Evolutionary conservation across 2,797 vertebrate genomes (phyloP), one percentile per base, ranked within the genome.

Genomic region (Chloroceryle inda): DNA sequence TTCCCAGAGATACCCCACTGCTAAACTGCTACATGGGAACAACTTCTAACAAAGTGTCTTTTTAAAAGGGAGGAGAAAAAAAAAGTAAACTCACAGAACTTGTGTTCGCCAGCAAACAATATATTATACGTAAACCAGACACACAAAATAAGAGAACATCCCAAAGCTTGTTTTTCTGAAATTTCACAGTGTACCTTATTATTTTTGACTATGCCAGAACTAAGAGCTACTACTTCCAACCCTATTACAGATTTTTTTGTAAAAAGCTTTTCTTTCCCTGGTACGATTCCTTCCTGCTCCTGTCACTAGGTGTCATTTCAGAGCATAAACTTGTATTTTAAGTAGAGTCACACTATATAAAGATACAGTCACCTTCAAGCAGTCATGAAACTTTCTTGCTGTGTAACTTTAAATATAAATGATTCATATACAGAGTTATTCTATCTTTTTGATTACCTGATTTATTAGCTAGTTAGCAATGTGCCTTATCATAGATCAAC

Each of bases 71-170:
- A n/a, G 12, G 12, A 17, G 1, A 13, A 22, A 72, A 59, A 81
- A 27, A 55, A 33, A 38, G 68, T 55, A 71, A 89, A 74, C 38
- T 92, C 38, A 37, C 15, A 77, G 84, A 96, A 86, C 78, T 96
- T 97, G 78, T 90, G 94, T 95, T 97, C 92, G 95, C 92, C 80
- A 92, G 94, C 94, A 97, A 97, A 98, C 96, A 98, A 93, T 63
- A 96, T 21, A 71, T 90, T 96, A 99, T 99, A 99, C 98, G 91
- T 69, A 98, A 99, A 98, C 97, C 98, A 99, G 98, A 98, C 96
- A 92, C 45, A 74, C 79, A 84, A 97, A 89, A 82, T 82, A 93
- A 58, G 38, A 85, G 33, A 96, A 64, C 59, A 97, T 85, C 86
- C 49, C 90, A n/a, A 89, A 89, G 71, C 72, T 94, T 58, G 45